phyloP scores from a whole-genome alignment of 2,888 invertebrate species.

The Gibbula magus region DNA sequence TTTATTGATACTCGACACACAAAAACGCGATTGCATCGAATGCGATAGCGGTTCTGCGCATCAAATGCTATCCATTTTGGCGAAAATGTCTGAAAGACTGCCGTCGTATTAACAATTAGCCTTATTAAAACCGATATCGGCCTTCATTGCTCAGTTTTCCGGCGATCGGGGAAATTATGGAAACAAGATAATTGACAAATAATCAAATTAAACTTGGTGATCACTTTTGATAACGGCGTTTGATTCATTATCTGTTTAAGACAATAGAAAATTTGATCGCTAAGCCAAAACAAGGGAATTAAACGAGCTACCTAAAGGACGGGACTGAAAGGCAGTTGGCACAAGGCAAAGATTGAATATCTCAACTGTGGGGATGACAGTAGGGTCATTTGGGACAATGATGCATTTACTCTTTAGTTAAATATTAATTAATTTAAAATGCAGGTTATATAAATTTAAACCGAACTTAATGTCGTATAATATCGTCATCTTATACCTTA shows the following conservation, averaged over 20 bases:
- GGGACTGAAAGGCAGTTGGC: too few relatives aligned
- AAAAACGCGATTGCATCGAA: background rate
- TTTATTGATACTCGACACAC: slow-evolving; percentile 24
- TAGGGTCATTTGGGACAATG: too few relatives aligned
- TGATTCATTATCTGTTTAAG: slow-evolving; percentile 22
- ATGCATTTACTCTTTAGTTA: too few relatives aligned
- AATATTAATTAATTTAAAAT: background rate
- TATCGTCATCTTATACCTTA: too few relatives aligned
- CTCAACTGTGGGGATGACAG: too few relatives aligned
- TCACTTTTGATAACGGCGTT: slow-evolving; percentile 9
- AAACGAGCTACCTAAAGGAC: too few relatives aligned
- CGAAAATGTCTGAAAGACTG: background rate
- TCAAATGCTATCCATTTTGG: background rate
- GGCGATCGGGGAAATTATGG: slow-evolving; percentile 19
- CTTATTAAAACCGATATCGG: slow-evolving; percentile 40
- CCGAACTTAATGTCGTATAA: background rate
- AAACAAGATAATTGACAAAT: slow-evolving; percentile 8
- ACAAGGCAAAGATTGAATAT: too few relatives aligned
- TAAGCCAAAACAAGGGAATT: background rate
- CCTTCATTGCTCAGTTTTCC: background rate
- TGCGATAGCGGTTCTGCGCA: background rate
- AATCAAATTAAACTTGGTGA: slow-evolving; percentile 24
- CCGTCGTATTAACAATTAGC: slow-evolving; percentile 39
- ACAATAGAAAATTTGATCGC: background rate
- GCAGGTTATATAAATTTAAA: background rate